A percentile compares a stretch with the other conserved stretches of the same genome.
These are phyloP conservation scores for Gobionotothen gibberifrons DNA, from an alignment of 2,797 vertebrate species.

Conservation along the genomic window DNA sequence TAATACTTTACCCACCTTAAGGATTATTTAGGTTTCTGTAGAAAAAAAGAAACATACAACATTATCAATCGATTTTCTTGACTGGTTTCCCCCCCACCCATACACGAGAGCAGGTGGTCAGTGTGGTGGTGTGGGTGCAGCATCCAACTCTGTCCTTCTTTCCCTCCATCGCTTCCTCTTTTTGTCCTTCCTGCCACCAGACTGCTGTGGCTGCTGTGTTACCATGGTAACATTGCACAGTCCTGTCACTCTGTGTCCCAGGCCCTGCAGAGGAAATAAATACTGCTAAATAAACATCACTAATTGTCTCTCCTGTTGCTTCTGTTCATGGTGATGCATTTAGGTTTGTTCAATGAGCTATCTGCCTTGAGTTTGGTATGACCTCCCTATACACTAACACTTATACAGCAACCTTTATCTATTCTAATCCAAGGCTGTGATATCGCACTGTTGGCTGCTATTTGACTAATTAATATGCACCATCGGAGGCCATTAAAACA, in stretches of 20 bases:
- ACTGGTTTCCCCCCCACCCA: no score
- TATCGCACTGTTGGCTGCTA: conserved; percentile 1
- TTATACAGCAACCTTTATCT: background rate
- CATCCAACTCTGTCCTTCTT: background rate
- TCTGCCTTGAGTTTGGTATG: background rate
- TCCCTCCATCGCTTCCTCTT: background rate
- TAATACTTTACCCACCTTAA: no score
- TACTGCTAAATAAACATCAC: conserved; percentile 21
- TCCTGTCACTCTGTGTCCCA: background rate
- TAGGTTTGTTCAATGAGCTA: background rate
- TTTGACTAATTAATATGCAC: conserved; percentile 34
- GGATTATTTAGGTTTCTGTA: no score
- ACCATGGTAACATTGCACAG: conserved; percentile 37
- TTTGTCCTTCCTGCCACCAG: background rate
- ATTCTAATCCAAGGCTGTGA: background rate
- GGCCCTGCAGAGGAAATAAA: background rate
- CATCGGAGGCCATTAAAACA: conserved; percentile 25
- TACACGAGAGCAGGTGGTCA: background rate
- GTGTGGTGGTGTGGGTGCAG: background rate
- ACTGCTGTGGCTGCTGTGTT: conserved; percentile 45
- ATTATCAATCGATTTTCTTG: no score
- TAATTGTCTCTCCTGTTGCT: conserved; percentile 16
- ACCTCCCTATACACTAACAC: background rate
- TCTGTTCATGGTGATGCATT: background rate
- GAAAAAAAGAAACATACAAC: no score